Conservation (phyloP, 2,888 invertebrate genomes). For the Pimpla rufipes region DNA sequence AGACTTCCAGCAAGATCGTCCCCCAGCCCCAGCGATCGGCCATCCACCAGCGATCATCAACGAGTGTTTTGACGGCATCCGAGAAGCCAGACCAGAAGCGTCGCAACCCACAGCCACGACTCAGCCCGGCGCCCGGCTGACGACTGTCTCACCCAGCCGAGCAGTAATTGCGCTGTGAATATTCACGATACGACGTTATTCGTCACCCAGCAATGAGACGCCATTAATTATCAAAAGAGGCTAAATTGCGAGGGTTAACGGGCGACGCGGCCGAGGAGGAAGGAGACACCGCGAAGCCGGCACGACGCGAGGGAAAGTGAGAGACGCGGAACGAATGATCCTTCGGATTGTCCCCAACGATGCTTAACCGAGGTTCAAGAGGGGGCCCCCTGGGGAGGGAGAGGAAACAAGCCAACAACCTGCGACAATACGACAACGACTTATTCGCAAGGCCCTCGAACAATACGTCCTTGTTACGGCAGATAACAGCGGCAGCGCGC, state of each 20-base stretch:
- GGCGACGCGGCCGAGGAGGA: too few relatives aligned
- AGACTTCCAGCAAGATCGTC: too few relatives aligned
- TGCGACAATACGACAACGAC: constrained; percentile 53
- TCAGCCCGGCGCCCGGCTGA: constrained; percentile 4
- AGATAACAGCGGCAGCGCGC: constrained; percentile 48
- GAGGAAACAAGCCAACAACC: constrained; percentile 29
- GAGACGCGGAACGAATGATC: constrained; percentile 34
- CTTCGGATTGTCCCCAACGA: constrained; percentile 33
- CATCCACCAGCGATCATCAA: too few relatives aligned
- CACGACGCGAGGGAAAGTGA: constrained; percentile 19
- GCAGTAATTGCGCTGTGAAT: constrained; percentile 16
- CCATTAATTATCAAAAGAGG: constrained; percentile 61
- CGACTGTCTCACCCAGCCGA: not conserved
- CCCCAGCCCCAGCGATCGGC: too few relatives aligned
- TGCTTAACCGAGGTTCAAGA: constrained; percentile 40
- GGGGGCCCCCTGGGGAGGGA: not conserved
- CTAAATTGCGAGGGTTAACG: constrained; percentile 19
- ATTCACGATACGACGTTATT: constrained; percentile 48
- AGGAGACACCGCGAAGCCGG: not conserved
- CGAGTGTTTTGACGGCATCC: too few relatives aligned
- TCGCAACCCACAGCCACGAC: too few relatives aligned
- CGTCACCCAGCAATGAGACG: constrained; percentile 49
- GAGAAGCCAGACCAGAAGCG: too few relatives aligned
- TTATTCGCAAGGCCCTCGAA: constrained; percentile 61
- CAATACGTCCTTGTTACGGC: constrained; percentile 69